Evolutionary conservation across 2,888 invertebrate genomes (phyloP), one percentile per base, ranked within the genome.

Genomic region (Ceramica pisi): DNA sequence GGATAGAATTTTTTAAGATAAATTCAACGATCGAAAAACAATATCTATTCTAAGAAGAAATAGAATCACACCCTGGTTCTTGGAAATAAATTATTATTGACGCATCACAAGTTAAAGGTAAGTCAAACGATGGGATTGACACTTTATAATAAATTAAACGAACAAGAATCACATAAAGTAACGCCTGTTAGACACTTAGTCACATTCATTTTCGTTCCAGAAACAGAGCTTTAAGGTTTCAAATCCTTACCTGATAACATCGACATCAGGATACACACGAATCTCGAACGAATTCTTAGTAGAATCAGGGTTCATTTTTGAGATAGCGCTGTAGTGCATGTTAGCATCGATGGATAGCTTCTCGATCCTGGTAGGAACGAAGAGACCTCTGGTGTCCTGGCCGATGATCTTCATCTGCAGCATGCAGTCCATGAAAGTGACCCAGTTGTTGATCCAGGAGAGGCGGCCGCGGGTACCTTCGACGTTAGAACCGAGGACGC

Each of bases 371-470:
- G 98, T 98, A 0, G 98, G 98, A 0, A 98, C 96, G 86, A 97
- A 96, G 6, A 98, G 96, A 5, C 97, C 97, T 38, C 98, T 96
- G 0, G 97, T 97, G 80, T 97, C 97, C 70, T 97, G 96, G 38
- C 97, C 97, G 38, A 98, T 90, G 62, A 98, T 97, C 85, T 97
- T 97, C 86, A 98, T 97, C 92, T 99, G 99, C 19, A 99, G 95
- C 97, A 99, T 97, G 48, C 98, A 98, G 93, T 99, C 99, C 94
- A 99, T 97, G 92, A 98, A 98, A 5, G 98, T 97, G 10, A 98
- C 97, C 98, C 99, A 99, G 93, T 98, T 98, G 86, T 97, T 97
- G 62, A 97, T 96, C 98, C 98, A 99, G 65, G 96, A 91, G 9
- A 97, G 90, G 31, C 94, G 92, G 1, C 96, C 97, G 2, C 94